Evolutionary conservation across 2,797 vertebrate species (phyloP), one percentile per base, ranked within the genome.

Genomic region (Enteromius anoplus): DNA sequence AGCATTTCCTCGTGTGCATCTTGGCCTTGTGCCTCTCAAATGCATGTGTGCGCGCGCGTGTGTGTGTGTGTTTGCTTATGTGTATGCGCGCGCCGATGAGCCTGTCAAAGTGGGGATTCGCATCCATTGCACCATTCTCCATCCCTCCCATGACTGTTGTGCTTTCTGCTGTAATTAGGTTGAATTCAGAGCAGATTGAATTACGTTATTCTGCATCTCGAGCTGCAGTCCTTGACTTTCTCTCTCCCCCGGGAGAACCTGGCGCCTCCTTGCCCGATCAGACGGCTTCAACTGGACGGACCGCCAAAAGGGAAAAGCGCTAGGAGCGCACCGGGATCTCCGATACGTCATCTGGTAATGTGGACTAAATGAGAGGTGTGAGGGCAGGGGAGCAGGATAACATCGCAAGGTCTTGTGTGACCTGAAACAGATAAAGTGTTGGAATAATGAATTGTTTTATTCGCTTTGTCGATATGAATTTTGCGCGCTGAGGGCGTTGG

Each of bases 211-310:
- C 93, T 95, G 96, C 93, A 93, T 95, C 93, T 93, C 92, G 93
- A 95, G 94, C 93, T 94, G 92, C 95, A 95, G 96, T 95, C 95
- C 95, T 95, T 94, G 95, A 95, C 94, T 95, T 90, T 85, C 93
- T 92, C 86, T 89, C 90, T 94, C 93, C 94, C 95, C 88, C 90
- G 96, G 94, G 96, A 95, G 92, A 94, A 93, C 92, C 95, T 96
- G 96, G 96, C 96, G 96, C 96, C 96, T 96, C 94, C 90, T 93
- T 93, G 92, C 93, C 94, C 93, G 92, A 95, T 94, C 96, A 96
- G 96, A 95, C 95, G 94, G 93, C 94, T 91, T 92, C 91, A 92
- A 93, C 92, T 90, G 94, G 93, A 93, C 92, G 90, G 92, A 92
- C 42, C 87, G 85, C 69, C 85, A 77, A 65, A 49, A 81, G 80